Base-by-base conservation (phyloP, 2,113 vertebrate species). In the Anguilla rostrata region DNA sequence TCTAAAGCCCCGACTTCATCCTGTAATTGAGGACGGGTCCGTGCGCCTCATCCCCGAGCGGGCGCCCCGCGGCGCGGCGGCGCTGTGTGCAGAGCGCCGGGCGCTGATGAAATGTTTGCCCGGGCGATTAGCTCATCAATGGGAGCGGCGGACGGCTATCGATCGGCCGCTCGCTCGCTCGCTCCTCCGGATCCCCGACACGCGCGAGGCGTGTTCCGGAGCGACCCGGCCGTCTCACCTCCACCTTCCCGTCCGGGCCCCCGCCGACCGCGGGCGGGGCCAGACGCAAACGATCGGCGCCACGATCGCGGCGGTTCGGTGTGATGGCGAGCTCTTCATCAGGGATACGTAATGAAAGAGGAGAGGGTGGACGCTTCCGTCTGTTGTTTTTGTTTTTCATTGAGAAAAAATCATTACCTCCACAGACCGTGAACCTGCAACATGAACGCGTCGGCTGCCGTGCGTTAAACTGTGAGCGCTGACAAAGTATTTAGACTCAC, bases 71-170 rank as follows among this genome's bases (percentile, higher is more conserved):
- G 66, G 40, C 18, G 4, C 39, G 16, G 84, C 34, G 41, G 84
- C 39, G 41, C 39, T 90, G 91, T 92, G 88, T 91, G 85, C 91
- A 88, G 56, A 90, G 87, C 60, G 90, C 87, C 66, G 89, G 71
- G 90, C 91, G 75, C 88, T 89, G 89, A 90, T 89, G 78, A 92
- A 89, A 91, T 94, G 88, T 94, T 94, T 94, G 90, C 92, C 88
- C 91, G 91, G 86, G 87, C 86, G 90, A 93, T 93, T 91, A 94
- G 78, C 85, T 66, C 39, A 57, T 88, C 87, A 88, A 75, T 78
- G 88, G 60, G 84, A 78, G 82, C 39, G 83, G 2, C 91, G 87
- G 89, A 92, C 88, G 90, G 92, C 88, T 86, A 90, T 95, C 88
- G 83, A 92, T 93, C 92, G 71, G 90, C 87, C 71, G 14, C 89